phyloP scores from a whole-genome alignment of 2,797 vertebrate species.

The Danionella dracula region DNA sequence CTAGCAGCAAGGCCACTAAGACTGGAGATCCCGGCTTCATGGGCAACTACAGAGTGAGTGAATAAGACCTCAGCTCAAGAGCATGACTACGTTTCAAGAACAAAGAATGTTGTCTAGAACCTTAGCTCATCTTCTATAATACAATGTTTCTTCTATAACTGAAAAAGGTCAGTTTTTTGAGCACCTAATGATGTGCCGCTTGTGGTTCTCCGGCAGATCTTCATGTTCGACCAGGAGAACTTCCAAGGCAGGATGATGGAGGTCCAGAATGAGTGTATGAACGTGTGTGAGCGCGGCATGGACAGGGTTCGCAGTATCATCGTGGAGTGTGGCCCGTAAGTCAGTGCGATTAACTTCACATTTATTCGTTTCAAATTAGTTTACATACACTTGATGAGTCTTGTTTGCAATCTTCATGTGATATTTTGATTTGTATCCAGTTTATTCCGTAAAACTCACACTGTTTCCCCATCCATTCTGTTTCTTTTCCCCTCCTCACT shows the following conservation, averaged over 20 bases:
- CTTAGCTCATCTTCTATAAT: too few relatives aligned
- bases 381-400: not conserved
- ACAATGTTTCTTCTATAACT: too few relatives aligned
- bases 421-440: not conserved
- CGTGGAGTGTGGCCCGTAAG: slow-evolving; percentile 91
- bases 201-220: slow-evolving; percentile 69
- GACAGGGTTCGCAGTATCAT: slow-evolving; percentile 88
- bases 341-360: slow-evolving; percentile 36
- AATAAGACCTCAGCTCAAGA: too few relatives aligned
- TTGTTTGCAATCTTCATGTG: not conserved
- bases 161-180: too few relatives aligned
- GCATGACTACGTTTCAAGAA: too few relatives aligned
- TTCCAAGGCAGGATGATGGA: slow-evolving; percentile 90
- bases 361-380: too few relatives aligned
- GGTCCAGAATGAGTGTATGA: slow-evolving; percentile 84
- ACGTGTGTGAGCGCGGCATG: slow-evolving; percentile 84
- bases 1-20: slow-evolving; percentile 74
- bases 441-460: not conserved
- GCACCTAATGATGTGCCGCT: too few relatives aligned
- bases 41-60: slow-evolving; percentile 85
- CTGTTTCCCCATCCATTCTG: too few relatives aligned
- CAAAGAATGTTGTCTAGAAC: too few relatives aligned
- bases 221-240: slow-evolving; percentile 92
- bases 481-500: too few relatives aligned
- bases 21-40: slow-evolving; percentile 69